A percentile compares a stretch with the other conserved stretches of the same genome.
Evolutionary conservation across 2,113 vertebrate genomes (phyloP).

Genomic region (Ptychochromis oligacanthus): DNA sequence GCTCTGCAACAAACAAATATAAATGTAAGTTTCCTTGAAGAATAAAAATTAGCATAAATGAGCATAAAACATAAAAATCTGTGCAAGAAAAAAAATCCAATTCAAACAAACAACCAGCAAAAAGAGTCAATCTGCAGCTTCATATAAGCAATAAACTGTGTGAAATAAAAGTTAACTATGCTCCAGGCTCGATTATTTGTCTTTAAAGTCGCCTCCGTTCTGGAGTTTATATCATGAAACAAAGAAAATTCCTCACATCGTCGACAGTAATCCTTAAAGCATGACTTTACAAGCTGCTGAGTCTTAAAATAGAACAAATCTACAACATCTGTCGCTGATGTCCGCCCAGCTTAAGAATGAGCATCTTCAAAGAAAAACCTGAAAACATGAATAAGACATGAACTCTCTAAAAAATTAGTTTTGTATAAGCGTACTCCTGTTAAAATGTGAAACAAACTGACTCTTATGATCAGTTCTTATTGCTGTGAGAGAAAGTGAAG

Average conservation of each 20-base stretch:
- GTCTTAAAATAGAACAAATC: constrained; percentile 12
- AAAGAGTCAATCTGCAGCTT: background rate
- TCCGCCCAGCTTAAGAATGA: background rate
- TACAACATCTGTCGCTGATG: constrained; percentile 1
- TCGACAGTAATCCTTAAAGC: background rate
- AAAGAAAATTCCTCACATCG: background rate
- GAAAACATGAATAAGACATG: background rate
- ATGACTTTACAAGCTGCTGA: background rate
- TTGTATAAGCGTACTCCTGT: background rate
- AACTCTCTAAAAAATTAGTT: background rate
- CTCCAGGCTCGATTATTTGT: background rate
- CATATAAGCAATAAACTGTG: background rate
- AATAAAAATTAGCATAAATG: background rate
- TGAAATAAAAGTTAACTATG: background rate
- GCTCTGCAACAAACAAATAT: background rate
- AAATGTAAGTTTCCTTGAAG: background rate
- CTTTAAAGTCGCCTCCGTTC: background rate
- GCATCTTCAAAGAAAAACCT: background rate
- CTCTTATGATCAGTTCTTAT: background rate
- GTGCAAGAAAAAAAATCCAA: background rate
- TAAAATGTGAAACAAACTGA: background rate
- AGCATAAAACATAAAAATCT: background rate
- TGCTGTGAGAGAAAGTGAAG: background rate
- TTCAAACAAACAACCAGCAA: background rate
- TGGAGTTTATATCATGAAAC: background rate